These are phyloP conservation scores for Aptenodytes forsteri DNA, from an alignment of 2,113 vertebrate genomes.

Conservation along the genomic window DNA sequence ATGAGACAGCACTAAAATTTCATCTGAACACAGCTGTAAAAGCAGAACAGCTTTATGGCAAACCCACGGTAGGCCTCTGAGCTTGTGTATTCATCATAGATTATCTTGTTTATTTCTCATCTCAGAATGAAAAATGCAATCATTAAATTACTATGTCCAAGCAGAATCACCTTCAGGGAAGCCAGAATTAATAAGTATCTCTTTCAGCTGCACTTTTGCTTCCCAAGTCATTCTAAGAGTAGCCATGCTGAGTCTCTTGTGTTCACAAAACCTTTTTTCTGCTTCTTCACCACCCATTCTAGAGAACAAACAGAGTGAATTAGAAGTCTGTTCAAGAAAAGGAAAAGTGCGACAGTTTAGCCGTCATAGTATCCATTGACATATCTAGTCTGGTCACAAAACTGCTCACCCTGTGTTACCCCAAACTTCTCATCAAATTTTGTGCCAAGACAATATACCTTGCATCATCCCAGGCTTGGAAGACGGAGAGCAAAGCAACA, in stretches of 20 bases:
- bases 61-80: background rate
- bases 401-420: background rate
- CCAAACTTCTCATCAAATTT: background rate
- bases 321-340: background rate
- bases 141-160: background rate
- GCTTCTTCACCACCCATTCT: conserved; percentile 94
- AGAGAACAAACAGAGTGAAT: background rate
- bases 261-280: conserved; percentile 91
- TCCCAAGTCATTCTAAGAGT: conserved; percentile 98
- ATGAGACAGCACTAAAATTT: background rate
- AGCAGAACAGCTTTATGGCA: background rate
- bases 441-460: conserved; percentile 72
- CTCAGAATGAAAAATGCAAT: background rate
- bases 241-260: conserved; percentile 93
- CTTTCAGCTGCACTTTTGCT: conserved; percentile 96
- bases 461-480: conserved; percentile 96
- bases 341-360: background rate
- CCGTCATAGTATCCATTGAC: background rate
- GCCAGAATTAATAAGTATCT: conserved; percentile 88
- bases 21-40: background rate
- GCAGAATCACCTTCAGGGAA: conserved; percentile 89
- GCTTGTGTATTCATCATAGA: background rate
- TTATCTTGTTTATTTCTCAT: background rate
- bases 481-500: conserved; percentile 90
- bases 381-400: background rate